phyloP scores from a whole-genome alignment of 1,140 invertebrate species.

The Schlechtendalia chinensis region DNA sequence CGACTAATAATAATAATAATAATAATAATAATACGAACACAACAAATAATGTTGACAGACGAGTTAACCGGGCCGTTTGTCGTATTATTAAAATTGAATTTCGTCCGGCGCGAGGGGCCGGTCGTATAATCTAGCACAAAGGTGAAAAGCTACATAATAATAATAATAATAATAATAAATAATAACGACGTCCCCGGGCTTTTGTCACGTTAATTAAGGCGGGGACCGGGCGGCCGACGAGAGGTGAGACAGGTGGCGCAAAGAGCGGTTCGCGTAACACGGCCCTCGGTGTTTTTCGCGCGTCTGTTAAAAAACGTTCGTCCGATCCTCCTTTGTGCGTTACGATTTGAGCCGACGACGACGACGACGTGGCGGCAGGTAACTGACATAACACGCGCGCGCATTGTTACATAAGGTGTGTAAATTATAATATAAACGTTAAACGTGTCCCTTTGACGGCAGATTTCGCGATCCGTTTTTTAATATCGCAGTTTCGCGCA shows the following conservation, averaged over 20 bases:
- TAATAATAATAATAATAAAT: too few relatives aligned
- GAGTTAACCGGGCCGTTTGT: not conserved
- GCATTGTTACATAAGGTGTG: too few relatives aligned
- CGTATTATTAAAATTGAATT: conserved; percentile 10
- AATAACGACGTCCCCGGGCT: not conserved
- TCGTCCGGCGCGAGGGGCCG: not conserved
- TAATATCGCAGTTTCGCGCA: too few relatives aligned
- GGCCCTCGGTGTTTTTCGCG: not conserved
- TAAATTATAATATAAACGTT: too few relatives aligned
- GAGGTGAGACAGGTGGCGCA: too few relatives aligned
- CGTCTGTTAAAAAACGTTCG: not conserved
- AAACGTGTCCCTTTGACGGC: too few relatives aligned
- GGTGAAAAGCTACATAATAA: not conserved
- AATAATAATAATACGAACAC: not conserved
- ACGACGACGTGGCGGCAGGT: too few relatives aligned
- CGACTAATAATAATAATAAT: too few relatives aligned
- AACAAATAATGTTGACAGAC: not conserved
- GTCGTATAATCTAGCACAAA: not conserved
- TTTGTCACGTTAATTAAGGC: conserved; percentile 6
- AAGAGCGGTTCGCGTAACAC: not conserved
- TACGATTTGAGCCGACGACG: conserved; percentile 15
- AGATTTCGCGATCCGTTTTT: too few relatives aligned
- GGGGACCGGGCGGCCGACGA: not conserved
- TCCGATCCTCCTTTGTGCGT: not conserved
- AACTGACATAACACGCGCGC: too few relatives aligned